Evolutionary conservation across 2,113 vertebrate genomes (phyloP), one percentile per base, ranked within the genome.

Genomic region (Pterophyllum scalare): DNA sequence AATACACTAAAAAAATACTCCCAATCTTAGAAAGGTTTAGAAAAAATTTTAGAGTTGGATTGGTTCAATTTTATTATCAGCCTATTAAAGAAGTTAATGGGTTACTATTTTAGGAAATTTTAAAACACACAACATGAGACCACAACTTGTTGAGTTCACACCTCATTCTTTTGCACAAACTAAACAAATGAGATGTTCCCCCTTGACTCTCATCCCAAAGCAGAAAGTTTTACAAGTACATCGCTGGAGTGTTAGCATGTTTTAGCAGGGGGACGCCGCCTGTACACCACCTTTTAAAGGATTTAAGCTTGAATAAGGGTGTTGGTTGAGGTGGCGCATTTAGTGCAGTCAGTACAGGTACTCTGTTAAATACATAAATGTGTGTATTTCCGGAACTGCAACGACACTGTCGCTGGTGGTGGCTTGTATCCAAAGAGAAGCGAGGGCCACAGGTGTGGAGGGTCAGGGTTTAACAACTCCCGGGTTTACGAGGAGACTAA

Each of bases 381-480:
- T 65, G 75, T 89, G 64, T 76, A 59, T 89, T 86, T 77, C 26
- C 77, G 61, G 81, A 87, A 58, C 28, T 62, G 77, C 67, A 28
- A 10, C 1, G 56, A 62, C 62, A 52, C 75, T 49, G 72, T 58
- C 81, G 57, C 80, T 82, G 80, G 20, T 56, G 64, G 87, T 77
- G 87, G 90, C 88, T 88, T 40, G 54, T 22, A 85, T 88, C 91
- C 89, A 90, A 80, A 84, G 60, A 65, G 52, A 74, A 87, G 59
- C 7, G 7, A 75, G 62, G 83, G 88, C 87, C 91, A 92, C 93
- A 94, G 93, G 93, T 94, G 93, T 83, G 7, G 72, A 64, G 84
- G 93, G 91, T 93, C 82, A 84, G 77, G 79, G 89, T 93, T 94
- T 94, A 95, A 94, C 91, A 86, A 88, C 83, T 77, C 70, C 19